Conservation (phyloP, 2,888 invertebrate species). For the Papilio demoleus region DNA sequence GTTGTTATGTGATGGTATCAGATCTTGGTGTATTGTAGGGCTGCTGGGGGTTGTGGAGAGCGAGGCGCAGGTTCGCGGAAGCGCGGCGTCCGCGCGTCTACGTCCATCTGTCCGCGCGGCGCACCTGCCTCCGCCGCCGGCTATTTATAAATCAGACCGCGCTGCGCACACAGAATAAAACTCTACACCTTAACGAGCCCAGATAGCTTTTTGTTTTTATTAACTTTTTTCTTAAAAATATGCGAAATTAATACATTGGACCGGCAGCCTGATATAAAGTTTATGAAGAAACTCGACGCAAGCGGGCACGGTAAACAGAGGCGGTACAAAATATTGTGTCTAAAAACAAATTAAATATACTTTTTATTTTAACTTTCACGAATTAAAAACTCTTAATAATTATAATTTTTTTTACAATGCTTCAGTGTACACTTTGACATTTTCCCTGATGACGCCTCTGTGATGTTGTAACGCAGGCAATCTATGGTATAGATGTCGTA, state of each 20-base stretch:
- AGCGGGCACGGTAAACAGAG: not conserved
- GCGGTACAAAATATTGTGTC: not conserved
- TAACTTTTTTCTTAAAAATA: constrained; percentile 13
- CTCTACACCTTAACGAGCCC: constrained; percentile 43
- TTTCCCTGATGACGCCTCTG: not conserved
- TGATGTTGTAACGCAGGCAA: constrained; percentile 19
- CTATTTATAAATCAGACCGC: constrained; percentile 80
- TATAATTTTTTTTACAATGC: too few relatives aligned
- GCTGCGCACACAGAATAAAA: constrained; percentile 59
- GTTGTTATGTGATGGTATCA: constrained; percentile 22
- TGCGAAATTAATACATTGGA: not conserved
- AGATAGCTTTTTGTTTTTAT: constrained; percentile 38
- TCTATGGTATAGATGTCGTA: constrained; percentile 45
- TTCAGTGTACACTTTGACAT: not conserved
- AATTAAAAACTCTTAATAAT: too few relatives aligned
- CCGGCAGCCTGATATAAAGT: not conserved
- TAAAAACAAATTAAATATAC: not conserved
- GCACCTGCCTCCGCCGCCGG: constrained; percentile 72
- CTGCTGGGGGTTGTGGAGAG: constrained; percentile 26
- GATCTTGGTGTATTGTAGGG: constrained; percentile 5
- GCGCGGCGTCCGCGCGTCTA: constrained; percentile 78
- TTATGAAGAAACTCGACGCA: not conserved
- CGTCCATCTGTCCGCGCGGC: constrained; percentile 68
- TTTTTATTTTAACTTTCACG: too few relatives aligned
- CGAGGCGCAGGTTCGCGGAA: constrained; percentile 64